phyloP scores from a whole-genome alignment of 1,140 invertebrate species.

The Drosophila grimshawi region DNA sequence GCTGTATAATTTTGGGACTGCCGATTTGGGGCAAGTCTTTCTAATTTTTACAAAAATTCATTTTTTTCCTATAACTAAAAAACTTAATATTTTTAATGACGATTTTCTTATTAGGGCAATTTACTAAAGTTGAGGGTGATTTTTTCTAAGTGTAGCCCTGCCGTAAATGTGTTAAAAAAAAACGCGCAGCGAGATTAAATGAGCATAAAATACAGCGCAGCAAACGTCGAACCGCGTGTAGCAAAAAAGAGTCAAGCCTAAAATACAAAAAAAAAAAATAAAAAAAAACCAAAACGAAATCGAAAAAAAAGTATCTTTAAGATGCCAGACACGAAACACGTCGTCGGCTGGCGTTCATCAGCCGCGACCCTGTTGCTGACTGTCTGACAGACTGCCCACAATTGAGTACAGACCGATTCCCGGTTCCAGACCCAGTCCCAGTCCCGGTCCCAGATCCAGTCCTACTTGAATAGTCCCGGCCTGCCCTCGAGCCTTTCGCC shows the following conservation, averaged over 20 bases:
- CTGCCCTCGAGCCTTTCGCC: constrained; percentile 56
- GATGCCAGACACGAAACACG: constrained; percentile 75
- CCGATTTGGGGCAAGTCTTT: too few relatives aligned
- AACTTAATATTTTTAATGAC: too few relatives aligned
- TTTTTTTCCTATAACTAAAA: too few relatives aligned
- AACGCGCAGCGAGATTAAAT: constrained; percentile 79
- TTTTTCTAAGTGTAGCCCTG: not conserved
- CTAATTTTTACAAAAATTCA: too few relatives aligned
- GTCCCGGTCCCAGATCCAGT: constrained; percentile 14
- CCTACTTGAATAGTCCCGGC: constrained; percentile 19
- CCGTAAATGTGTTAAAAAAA: constrained; percentile 78
- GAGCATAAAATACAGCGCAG: constrained; percentile 74
- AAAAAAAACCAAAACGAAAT: constrained; percentile 4
- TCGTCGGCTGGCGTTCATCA: constrained; percentile 68
- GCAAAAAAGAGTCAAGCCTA: constrained; percentile 44
- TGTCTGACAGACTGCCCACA: constrained; percentile 61
- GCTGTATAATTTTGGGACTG: too few relatives aligned
- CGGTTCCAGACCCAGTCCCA: constrained; percentile 32
- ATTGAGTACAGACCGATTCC: constrained; percentile 18
- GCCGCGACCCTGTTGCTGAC: constrained; percentile 46
- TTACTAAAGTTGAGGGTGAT: too few relatives aligned
- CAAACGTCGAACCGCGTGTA: constrained; percentile 25
- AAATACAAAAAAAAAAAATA: constrained; percentile 12
- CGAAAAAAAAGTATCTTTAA: constrained; percentile 61
- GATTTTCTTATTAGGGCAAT: too few relatives aligned